Percentiles rank a stretch among this genome's conserved stretches.
phyloP scores from a whole-genome alignment of 30 jellyfish, hydroid and myxozoan species.

The Nemopilema nomurai region DNA sequence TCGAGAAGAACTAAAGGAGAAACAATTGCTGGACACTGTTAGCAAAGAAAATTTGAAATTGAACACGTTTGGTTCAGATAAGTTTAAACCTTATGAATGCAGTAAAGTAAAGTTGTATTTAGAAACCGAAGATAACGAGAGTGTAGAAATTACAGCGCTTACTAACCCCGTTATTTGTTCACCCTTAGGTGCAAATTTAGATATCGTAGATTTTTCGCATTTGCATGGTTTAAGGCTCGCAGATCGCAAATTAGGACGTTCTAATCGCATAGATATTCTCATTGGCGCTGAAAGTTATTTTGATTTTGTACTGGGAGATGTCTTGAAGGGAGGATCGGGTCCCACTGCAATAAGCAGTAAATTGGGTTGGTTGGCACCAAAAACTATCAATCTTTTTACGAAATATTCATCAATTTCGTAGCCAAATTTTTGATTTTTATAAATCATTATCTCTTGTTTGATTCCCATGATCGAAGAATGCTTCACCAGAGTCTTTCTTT shows the following conservation, averaged over 20 bases:
- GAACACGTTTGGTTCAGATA: slow-evolving; percentile 12
- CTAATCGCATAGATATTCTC: slow-evolving; percentile 6
- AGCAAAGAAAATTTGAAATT: slow-evolving; percentile 15
- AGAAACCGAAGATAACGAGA: slow-evolving; percentile 6
- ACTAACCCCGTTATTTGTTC: slow-evolving; percentile 18
- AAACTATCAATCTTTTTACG: too few species aligned
- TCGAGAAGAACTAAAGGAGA: slow-evolving; percentile 17
- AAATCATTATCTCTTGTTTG: too few species aligned
- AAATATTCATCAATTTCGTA: too few species aligned
- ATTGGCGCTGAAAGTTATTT: slow-evolving; percentile 23
- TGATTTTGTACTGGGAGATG: slow-evolving; percentile 15
- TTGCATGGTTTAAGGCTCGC: slow-evolving; percentile 13
- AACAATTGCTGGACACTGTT: slow-evolving; percentile 1
- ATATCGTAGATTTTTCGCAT: not conserved
- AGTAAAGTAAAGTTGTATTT: slow-evolving; percentile 12
- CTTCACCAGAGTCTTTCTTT: too few species aligned
- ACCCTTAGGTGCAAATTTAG: slow-evolving; percentile 4
- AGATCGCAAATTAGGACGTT: slow-evolving; percentile 10
- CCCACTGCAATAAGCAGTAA: slow-evolving; percentile 33
- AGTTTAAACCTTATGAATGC: slow-evolving; percentile 5
- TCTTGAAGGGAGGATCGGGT: slow-evolving; percentile 28
- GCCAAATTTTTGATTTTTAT: too few species aligned
- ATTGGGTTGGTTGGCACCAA: slow-evolving; percentile 24
- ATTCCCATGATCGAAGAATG: too few species aligned
- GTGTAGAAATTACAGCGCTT: not conserved